Evolutionary conservation across 2,113 vertebrate genomes (phyloP).

Genomic region (Cynoglossus semilaevis): DNA sequence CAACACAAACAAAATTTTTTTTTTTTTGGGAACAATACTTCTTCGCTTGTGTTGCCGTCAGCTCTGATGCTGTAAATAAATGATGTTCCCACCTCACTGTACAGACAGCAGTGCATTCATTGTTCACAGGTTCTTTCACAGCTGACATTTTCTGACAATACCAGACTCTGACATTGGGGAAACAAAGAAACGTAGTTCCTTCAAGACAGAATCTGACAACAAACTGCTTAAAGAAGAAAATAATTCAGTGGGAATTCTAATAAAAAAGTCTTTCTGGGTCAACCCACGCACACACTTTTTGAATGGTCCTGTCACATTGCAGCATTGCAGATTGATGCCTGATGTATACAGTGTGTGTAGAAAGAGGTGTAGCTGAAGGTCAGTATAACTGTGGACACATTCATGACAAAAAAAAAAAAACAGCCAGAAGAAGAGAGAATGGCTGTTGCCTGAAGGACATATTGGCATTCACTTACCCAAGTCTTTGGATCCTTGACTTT

Average conservation of each 20-base stretch:
- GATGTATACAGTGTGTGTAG: neutral
- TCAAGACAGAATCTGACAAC: constrained; percentile 12
- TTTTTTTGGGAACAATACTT: constrained; percentile 16
- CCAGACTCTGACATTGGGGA: neutral
- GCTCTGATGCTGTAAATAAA: constrained; percentile 26
- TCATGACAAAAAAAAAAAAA: neutral
- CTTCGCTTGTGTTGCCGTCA: constrained; percentile 4
- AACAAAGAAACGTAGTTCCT: constrained; percentile 38
- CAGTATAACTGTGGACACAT: neutral
- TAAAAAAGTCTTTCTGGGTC: constrained; percentile 17
- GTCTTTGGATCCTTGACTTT: constrained; percentile 98
- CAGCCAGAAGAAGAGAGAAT: neutral
- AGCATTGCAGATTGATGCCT: constrained; percentile 1
- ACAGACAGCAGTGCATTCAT: constrained; percentile 1
- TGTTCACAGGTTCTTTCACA: constrained; percentile 7
- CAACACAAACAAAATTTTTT: too few species aligned
- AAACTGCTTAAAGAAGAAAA: constrained; percentile 16
- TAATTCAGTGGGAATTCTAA: constrained; percentile 12
- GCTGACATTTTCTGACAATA: constrained; percentile 18
- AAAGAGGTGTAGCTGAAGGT: neutral
- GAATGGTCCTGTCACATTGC: constrained; percentile 9
- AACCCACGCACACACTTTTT: constrained; percentile 28
- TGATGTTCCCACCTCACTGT: neutral
- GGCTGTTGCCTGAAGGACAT: neutral
- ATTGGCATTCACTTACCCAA: constrained; percentile 82